These are phyloP conservation scores for Taxidea taxus DNA, from an alignment of 2,113 vertebrate species.

Conservation along the genomic window DNA sequence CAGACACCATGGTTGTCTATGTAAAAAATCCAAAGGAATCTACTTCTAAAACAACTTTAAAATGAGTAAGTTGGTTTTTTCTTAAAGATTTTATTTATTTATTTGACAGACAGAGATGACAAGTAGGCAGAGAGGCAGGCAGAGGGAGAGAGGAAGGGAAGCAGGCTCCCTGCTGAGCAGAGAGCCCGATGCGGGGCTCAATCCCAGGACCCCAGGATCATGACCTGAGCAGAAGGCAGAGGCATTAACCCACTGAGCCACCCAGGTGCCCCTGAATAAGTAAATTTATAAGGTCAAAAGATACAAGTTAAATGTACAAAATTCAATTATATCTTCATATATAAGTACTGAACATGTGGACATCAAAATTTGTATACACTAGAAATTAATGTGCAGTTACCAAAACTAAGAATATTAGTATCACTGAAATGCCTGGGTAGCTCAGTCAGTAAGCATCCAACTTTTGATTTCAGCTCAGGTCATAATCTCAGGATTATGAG, in stretches of 20 bases:
- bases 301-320: background rate
- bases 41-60: background rate
- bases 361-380: background rate
- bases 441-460: background rate
- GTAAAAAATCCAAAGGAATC: background rate
- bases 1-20: background rate
- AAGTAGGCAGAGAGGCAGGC: too few species aligned
- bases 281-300: background rate
- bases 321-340: constrained; percentile 33
- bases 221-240: too few species aligned
- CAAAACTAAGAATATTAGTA: background rate
- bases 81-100: too few species aligned
- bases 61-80: background rate
- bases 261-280: too few species aligned
- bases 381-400: background rate
- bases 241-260: too few species aligned
- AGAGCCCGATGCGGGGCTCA: too few species aligned
- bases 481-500: background rate
- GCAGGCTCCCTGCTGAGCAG: too few species aligned
- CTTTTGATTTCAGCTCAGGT: background rate
- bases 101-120: too few species aligned
- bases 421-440: background rate
- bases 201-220: too few species aligned
- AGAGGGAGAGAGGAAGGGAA: too few species aligned
- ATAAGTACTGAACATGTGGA: background rate